Percentiles rank a stretch among this genome's conserved stretches.
phyloP scores from a whole-genome alignment of 2,888 invertebrate genomes.

The Cancer borealis region DNA sequence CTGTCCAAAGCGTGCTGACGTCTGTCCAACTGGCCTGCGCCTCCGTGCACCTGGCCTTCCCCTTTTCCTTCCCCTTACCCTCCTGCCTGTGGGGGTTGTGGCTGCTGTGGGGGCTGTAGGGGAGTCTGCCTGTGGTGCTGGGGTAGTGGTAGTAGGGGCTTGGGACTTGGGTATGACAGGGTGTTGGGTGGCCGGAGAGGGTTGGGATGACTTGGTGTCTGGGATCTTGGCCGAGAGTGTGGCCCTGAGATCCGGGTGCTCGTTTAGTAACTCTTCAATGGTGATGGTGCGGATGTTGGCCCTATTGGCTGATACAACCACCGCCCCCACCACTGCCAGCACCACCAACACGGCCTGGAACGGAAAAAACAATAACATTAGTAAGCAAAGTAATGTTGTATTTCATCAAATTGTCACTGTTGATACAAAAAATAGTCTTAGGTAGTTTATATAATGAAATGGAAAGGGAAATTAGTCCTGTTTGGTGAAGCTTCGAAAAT shows the following conservation, averaged over 20 bases:
- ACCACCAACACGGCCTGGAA: conserved; percentile 38
- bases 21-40: conserved; percentile 43
- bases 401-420: background rate
- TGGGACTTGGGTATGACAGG: background rate
- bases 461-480: background rate
- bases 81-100: conserved; percentile 36
- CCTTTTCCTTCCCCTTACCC: background rate
- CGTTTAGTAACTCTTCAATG: conserved; percentile 47
- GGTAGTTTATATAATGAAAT: background rate
- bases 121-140: conserved; percentile 55
- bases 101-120: conserved; percentile 20
- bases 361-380: background rate
- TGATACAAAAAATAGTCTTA: background rate
- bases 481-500: background rate
- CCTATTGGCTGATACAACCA: background rate
- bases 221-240: conserved; percentile 42
- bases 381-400: background rate
- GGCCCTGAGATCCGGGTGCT: conserved; percentile 44
- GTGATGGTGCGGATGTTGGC: conserved; percentile 52
- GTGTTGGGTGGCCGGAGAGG: background rate
- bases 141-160: conserved; percentile 28
- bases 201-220: background rate
- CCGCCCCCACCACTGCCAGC: conserved; percentile 9
- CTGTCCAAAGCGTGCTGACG: background rate
- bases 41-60: background rate